A percentile compares a stretch with the other conserved stretches of the same genome.
Evolutionary conservation across 2,113 vertebrate species (phyloP).

Genomic region (Gorsachius goisagi): DNA sequence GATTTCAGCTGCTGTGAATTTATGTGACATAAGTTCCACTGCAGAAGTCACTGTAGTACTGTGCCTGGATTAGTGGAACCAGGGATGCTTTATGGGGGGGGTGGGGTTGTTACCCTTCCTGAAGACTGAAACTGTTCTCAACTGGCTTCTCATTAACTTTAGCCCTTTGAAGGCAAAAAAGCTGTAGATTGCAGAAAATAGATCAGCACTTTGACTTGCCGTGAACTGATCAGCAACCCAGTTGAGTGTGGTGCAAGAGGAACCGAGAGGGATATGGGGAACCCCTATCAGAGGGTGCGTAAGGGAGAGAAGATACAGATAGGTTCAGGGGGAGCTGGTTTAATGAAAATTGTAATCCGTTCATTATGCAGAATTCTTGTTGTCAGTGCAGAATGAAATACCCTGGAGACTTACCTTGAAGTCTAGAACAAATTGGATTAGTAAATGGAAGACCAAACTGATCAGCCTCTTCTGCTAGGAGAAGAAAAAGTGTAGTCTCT

Average conservation of each 20-base stretch:
- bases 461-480: neutral
- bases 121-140: neutral
- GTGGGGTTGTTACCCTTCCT: neutral
- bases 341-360: neutral
- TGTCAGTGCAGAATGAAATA: neutral
- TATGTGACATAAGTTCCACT: neutral
- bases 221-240: fast-evolving
- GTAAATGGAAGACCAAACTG: neutral
- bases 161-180: neutral
- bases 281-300: fast-evolving
- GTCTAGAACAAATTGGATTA: neutral
- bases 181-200: neutral
- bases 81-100: neutral
- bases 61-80: neutral
- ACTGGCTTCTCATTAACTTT: neutral
- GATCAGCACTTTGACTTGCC: neutral
- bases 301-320: neutral
- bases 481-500: neutral
- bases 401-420: neutral
- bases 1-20: neutral
- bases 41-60: neutral
- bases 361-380: neutral
- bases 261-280: neutral
- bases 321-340: neutral
- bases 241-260: neutral